Evolutionary conservation across 2,888 invertebrate species (phyloP).

Genomic region (Neoaliturus tenellus): DNA sequence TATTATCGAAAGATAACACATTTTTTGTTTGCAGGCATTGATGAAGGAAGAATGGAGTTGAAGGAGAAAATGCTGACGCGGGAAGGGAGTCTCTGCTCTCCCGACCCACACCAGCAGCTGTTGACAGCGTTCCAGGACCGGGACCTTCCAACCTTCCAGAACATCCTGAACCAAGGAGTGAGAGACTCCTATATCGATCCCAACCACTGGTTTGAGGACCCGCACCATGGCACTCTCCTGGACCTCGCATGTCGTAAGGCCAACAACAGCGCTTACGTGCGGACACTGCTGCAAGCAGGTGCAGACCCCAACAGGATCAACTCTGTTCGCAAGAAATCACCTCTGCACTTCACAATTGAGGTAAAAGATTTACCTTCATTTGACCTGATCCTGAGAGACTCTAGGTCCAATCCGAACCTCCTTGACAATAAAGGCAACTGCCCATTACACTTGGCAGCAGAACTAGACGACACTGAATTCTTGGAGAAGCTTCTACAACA

Average conservation of each 20-base stretch:
- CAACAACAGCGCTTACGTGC: slow-evolving; percentile 76
- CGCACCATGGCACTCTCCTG: slow-evolving; percentile 77
- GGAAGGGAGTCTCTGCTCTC: slow-evolving; percentile 60
- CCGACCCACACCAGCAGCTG: slow-evolving; percentile 71
- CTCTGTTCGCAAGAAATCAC: slow-evolving; percentile 76
- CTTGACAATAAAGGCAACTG: slow-evolving; percentile 75
- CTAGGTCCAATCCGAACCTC: slow-evolving; percentile 74
- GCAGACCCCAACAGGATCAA: slow-evolving; percentile 79
- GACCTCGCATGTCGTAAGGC: slow-evolving; percentile 76
- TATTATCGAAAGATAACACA: no score
- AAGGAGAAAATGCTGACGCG: slow-evolving; percentile 50
- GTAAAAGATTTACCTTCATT: slow-evolving; percentile 75
- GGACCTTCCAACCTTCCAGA: slow-evolving; percentile 75
- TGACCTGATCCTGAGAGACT: slow-evolving; percentile 72
- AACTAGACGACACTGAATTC: slow-evolving; percentile 71
- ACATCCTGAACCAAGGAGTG: slow-evolving; percentile 70
- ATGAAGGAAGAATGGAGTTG: slow-evolving; percentile 54
- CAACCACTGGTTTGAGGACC: slow-evolving; percentile 76
- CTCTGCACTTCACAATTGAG: slow-evolving; percentile 80
- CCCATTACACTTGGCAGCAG: slow-evolving; percentile 75
- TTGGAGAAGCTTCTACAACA: slow-evolving; percentile 68
- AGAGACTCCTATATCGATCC: slow-evolving; percentile 74
- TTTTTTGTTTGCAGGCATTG: no score
- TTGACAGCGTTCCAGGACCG: slow-evolving; percentile 75
- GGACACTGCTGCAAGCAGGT: slow-evolving; percentile 77